These are phyloP conservation scores for Bombyx huttoni DNA, from an alignment of 2,888 invertebrate genomes.

Conservation along the genomic window DNA sequence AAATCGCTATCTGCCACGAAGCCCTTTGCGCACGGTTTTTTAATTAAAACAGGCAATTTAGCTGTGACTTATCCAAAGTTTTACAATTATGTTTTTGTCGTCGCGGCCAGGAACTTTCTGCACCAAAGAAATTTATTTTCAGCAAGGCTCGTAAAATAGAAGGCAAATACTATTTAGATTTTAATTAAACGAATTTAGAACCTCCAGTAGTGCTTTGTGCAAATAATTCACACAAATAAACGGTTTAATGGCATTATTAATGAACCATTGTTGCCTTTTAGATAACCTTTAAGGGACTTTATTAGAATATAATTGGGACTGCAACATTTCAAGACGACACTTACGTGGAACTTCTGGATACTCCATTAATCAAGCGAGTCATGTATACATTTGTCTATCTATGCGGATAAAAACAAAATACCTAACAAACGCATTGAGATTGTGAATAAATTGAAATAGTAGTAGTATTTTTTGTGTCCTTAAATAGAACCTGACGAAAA, in stretches of 20 bases:
- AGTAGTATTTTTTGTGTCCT: background rate
- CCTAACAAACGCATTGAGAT: constrained; percentile 4
- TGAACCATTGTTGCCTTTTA: no score
- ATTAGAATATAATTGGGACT: no score
- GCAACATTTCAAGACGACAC: no score
- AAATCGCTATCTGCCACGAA: constrained; percentile 54
- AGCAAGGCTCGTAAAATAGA: constrained; percentile 13
- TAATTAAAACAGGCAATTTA: constrained; percentile 60
- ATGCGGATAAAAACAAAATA: constrained; percentile 1
- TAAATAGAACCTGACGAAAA: constrained; percentile 3
- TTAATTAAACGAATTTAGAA: constrained; percentile 9
- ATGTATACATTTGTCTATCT: no score
- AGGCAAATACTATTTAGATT: constrained; percentile 7
- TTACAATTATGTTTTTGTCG: constrained; percentile 45
- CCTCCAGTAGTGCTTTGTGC: no score
- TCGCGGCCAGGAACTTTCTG: constrained; percentile 26
- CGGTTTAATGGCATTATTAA: no score
- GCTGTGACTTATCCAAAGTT: constrained; percentile 44
- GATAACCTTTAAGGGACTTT: no score
- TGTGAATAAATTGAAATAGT: constrained; percentile 8
- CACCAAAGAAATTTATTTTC: constrained; percentile 25
- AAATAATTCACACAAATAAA: no score
- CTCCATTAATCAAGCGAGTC: no score
- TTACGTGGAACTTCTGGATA: no score
- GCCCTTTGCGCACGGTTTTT: constrained; percentile 47